Base-by-base conservation (phyloP, 2,113 vertebrate genomes). In the Hyperopisus bebe region DNA sequence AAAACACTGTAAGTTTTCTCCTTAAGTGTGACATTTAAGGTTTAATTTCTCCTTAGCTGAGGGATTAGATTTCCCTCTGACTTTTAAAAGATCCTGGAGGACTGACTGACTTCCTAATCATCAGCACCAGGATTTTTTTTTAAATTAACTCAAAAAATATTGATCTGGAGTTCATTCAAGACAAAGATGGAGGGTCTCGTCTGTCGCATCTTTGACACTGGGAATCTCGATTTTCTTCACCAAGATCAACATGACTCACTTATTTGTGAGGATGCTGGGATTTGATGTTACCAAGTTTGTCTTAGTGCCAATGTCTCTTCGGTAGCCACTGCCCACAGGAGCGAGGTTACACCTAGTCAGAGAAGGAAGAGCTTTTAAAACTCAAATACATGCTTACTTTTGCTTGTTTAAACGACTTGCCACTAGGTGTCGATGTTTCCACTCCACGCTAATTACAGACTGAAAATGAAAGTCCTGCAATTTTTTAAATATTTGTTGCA, bases 211-310 rank as follows among this genome's bases (percentile, higher is more conserved):
- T 74, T 35, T 35, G 9, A 27, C 0, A 35, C 11, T 35, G 6
- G 70, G 70, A 77, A 77, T 5, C 13, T 77, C 70, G 1, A 35
- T 19, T 17, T 77, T 77, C 31, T 77, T 15, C 31, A 77, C 70
- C 31, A 77, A 48, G 24, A 27, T 70, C 53, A 48, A 3, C 15
- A 2, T 11, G 13, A 95, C 97, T 98, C 94, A 99, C 98, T 96
- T 98, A 5, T 96, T 93, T 0, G 92, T 0, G 46, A 99, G 95
- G 91, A 99, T 99, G 94, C 97, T 98, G 0, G 98, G 98, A 90
- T 99, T 99, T 87, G 98, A 95, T 27, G 98, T 99, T 90, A 99
- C 98, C 2, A 99, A 95, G 91, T 96, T 94, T 1, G 98, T 99
- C 94, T 98, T 98, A 89, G 92, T 95, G 89, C 98, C 98, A 74